Evolutionary conservation across 2,113 vertebrate species (phyloP), one percentile per base, ranked within the genome.

Genomic region (Laterallus jamaicensis): DNA sequence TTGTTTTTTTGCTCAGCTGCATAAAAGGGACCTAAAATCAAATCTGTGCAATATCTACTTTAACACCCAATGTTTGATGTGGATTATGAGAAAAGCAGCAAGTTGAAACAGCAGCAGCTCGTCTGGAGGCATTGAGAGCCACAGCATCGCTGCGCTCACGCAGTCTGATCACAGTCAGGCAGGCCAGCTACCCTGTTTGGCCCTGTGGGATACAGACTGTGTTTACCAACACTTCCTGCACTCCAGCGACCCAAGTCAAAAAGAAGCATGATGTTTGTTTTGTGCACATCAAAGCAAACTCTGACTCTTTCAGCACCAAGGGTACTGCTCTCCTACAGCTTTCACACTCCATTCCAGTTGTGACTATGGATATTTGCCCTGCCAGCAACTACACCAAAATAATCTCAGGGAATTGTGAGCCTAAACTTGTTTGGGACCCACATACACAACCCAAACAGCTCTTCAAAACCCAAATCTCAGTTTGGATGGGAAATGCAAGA

Each of bases 1-100:
- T 97, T 95, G 78, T n/a, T 91, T 96, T 96, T 90, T 87, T 40
- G 28, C 63, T 94, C 91, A 90, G 93, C 87, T 91, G 90, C 84
- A 82, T 82, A 87, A 86, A 95, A 87, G 74, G 91, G 84, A 79
- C 82, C 89, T 92, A 86, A 82, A 95, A 95, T 92, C 58, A 95
- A 92, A 95, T 95, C 89, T 79, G 52, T 88, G 54, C 58, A 91
- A 62, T 89, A 91, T 79, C 95, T 95, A 71, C 84, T 95, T 81
- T 86, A 89, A 93, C 86, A 92, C 54, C 77, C 81, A 64, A 32
- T 94, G 87, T 95, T 97, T 96, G 74, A 69, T 82, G 71, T 94
- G 92, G 93, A 90, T 92, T 93, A 95, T 39, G 87, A 95, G 70
- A 70, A 93, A 93, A 94, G 83, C 66, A 91, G 91, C 28, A 54